Evolutionary conservation across 2,888 invertebrate genomes (phyloP).

Genomic region (Drosophila meridionalis): DNA sequence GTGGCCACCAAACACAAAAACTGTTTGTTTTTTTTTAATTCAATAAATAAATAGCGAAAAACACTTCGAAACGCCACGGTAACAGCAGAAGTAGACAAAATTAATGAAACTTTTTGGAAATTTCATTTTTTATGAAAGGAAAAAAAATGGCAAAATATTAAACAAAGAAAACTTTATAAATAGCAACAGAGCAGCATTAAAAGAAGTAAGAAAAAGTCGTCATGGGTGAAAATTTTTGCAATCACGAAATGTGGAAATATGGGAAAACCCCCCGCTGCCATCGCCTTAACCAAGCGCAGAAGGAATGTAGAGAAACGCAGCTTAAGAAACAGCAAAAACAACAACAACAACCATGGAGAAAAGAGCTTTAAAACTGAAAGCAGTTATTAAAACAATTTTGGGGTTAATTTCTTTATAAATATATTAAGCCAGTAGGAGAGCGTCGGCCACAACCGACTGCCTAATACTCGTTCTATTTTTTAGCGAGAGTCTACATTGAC

Average conservation of each 20-base stretch:
- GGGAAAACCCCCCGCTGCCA: conserved; percentile 29
- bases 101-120: conserved; percentile 72
- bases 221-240: conserved; percentile 60
- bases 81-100: conserved; percentile 39
- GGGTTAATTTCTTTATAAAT: not conserved
- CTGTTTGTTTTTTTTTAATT: too few relatives aligned
- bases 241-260: conserved; percentile 63
- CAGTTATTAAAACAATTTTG: conserved; percentile 27
- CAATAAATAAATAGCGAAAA: not conserved
- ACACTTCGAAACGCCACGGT: conserved; percentile 14
- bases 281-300: conserved; percentile 5
- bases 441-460: not conserved
- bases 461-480: too few relatives aligned
- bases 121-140: conserved; percentile 67
- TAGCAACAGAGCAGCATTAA: conserved; percentile 33
- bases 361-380: conserved; percentile 4
- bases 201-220: conserved; percentile 5
- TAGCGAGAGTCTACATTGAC: too few relatives aligned
- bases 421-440: not conserved
- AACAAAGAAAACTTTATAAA: conserved; percentile 10
- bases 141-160: conserved; percentile 27
- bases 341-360: conserved; percentile 23
- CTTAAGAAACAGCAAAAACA: conserved; percentile 26
- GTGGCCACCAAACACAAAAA: conserved; percentile 33
- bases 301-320: conserved; percentile 36